Evolutionary conservation across 2,888 invertebrate species (phyloP).

Genomic region (Coelinius sp.): DNA sequence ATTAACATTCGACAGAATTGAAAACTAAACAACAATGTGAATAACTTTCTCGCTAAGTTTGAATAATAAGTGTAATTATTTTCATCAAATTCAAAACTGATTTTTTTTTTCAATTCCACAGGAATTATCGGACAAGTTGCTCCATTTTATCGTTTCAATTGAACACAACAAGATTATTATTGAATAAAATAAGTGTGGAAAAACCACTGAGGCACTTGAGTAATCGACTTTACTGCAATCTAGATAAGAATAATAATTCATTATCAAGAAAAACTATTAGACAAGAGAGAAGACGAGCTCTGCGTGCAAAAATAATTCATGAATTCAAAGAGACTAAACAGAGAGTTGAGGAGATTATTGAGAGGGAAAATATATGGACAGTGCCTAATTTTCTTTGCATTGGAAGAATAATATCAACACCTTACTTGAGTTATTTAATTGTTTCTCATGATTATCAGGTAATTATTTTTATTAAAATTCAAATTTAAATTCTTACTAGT

Average conservation of each 20-base stretch:
- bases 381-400: conserved; percentile 93
- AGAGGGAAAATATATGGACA: conserved; percentile 92
- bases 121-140: conserved; percentile 56
- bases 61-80: neutral
- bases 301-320: conserved; percentile 57
- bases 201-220: conserved; percentile 55
- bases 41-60: neutral
- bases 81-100: neutral
- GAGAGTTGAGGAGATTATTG: conserved; percentile 82
- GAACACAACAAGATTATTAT: conserved; percentile 45
- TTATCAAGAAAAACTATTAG: conserved; percentile 48
- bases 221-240: conserved; percentile 55
- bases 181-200: conserved; percentile 55
- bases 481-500: neutral
- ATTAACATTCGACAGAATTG: neutral
- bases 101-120: conserved; percentile 27
- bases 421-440: conserved; percentile 91
- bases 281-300: conserved; percentile 51
- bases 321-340: conserved; percentile 72
- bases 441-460: conserved; percentile 82
- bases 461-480: conserved; percentile 28
- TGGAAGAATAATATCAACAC: conserved; percentile 87
- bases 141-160: conserved; percentile 49
- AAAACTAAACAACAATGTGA: conserved; percentile 14
- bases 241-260: conserved; percentile 50